phyloP scores from a whole-genome alignment of 2,888 invertebrate genomes.

The Drosophila anceps region DNA sequence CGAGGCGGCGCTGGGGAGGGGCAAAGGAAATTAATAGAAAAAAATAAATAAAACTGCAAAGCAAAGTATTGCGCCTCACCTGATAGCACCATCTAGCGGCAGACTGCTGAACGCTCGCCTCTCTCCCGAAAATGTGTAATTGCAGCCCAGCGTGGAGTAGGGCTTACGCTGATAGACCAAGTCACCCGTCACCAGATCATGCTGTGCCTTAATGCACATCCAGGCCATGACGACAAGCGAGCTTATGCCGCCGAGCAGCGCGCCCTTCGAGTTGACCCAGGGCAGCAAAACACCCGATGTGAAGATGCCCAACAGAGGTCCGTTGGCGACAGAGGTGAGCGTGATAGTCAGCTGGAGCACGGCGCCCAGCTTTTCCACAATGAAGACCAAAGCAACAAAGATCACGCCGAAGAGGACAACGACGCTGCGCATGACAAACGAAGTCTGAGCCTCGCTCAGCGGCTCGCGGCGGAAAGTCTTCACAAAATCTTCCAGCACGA shows the following conservation, averaged over 20 bases:
- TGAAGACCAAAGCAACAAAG: slow-evolving; percentile 88
- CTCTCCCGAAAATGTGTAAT: slow-evolving; percentile 85
- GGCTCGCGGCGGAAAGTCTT: slow-evolving; percentile 86
- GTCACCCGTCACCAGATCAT: slow-evolving; percentile 86
- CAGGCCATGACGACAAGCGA: slow-evolving; percentile 87
- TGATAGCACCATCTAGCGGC: slow-evolving; percentile 53
- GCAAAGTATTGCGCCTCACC: slow-evolving; percentile 26
- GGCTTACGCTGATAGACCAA: slow-evolving; percentile 86
- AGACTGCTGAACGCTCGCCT: slow-evolving; percentile 78
- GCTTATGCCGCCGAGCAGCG: slow-evolving; percentile 86
- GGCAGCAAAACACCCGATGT: slow-evolving; percentile 89
- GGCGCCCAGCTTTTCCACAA: slow-evolving; percentile 89
- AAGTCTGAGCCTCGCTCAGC: slow-evolving; percentile 87
- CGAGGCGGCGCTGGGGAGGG: slow-evolving; percentile 74
- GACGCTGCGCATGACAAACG: slow-evolving; percentile 88
- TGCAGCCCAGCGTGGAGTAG: slow-evolving; percentile 86
- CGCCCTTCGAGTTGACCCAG: slow-evolving; percentile 88
- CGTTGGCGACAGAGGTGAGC: slow-evolving; percentile 88
- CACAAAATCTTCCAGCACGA: slow-evolving; percentile 90
- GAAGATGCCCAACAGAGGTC: slow-evolving; percentile 89
- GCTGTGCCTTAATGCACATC: slow-evolving; percentile 87
- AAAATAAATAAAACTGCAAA: background rate
- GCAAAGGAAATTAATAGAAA: background rate
- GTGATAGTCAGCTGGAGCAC: slow-evolving; percentile 90
- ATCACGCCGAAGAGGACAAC: slow-evolving; percentile 88